Base-by-base conservation (phyloP, 2,797 vertebrate genomes). In the Psittacula echo region DNA sequence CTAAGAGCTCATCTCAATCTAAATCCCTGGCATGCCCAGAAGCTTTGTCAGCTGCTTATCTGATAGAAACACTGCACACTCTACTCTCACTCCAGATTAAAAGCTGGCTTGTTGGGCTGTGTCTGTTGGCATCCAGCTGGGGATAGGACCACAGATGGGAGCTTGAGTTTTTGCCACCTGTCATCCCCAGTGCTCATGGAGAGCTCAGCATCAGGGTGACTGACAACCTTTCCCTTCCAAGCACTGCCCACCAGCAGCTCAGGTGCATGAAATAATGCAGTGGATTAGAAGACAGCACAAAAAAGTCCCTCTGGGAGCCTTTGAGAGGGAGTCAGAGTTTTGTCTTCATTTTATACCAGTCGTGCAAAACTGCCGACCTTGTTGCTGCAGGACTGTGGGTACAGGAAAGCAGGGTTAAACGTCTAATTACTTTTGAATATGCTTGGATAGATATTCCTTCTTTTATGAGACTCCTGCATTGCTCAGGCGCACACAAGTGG, bases 181-280 rank as follows among this genome's bases (percentile, higher is more conserved):
- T 29, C 53, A 68, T 61, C 53, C 53, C 61, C 60, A 18, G 47
- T 1, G 11, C 68, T 50, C 32, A 3, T 24, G 1, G 1, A 13
- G 37, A 27, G 17, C 66, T 26, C 10, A 1, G 14, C 68, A 39
- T 70, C 27, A 29, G 74, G 39, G 48, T 4, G 2, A 11, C 62
- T 11, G 58, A 8, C 32, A 42, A 27, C 75, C 12, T 26, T 13
- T 53, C 64, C 60, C 47, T 66, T 64, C 61, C 7, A 2, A 44
- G 73, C 61, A 7, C 30, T 10, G 32, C 7, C 75, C 42, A 15
- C 20, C 39, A 24, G 44, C 65, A 53, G 45, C 47, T 56, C 79
- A 8, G 48, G 47, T 0, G 2, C n/a, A n/a, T 23, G 47, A 39
- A 86, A 18, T 23, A 32, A 54, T 15, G 12, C 53, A 15, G 2